Evolutionary conservation across 2,113 vertebrate species (phyloP), one percentile per base, ranked within the genome.

Genomic region (Grantiella picta): DNA sequence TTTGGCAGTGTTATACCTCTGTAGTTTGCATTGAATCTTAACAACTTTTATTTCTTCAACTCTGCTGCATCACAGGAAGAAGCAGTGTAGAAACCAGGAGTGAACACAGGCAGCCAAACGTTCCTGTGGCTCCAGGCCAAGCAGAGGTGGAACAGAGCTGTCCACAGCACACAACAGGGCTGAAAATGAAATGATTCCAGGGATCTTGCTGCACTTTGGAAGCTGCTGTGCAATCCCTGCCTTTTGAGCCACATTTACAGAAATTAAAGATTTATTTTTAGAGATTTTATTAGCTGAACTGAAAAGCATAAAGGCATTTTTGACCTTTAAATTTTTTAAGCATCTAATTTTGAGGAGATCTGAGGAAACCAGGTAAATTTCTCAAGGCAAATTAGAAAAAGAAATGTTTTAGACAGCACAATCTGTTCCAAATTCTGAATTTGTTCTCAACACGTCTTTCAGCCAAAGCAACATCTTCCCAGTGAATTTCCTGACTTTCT

Each of bases 361-460:
- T 52, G 40, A 81, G 59, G 56, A 57, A 94, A 44, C 5, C 38
- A 75, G 70, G 92, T 82, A 92, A 93, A 77, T 82, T 82, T 89
- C 38, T 89, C 28, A 64, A 60, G 49, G 61, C 57, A 90, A 95
- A 68, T 4, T 53, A 38, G 40, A 69, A 76, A 40, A 89, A 86
- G 12, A 87, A 93, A 84, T 49, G 31, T 57, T 87, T 93, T 71
- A 79, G 35, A 64, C 44, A 91, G 75, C 53, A 91, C 44, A 90
- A n/a, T 33, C 57, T 96, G 75, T 90, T 91, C 78, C 92, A 90
- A 82, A 68, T 64, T 64, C 73, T 91, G 87, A 84, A 85, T 71
- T 94, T 82, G 24, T n/a, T 92, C 82, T 88, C 45, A 75, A 86
- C 45, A 61, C 57, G 22, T 86, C 54, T 93, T 89, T 86, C 36